Evolutionary conservation across 2,888 invertebrate species (phyloP), one percentile per base, ranked within the genome.

Genomic region (Melanophora roralis): DNA sequence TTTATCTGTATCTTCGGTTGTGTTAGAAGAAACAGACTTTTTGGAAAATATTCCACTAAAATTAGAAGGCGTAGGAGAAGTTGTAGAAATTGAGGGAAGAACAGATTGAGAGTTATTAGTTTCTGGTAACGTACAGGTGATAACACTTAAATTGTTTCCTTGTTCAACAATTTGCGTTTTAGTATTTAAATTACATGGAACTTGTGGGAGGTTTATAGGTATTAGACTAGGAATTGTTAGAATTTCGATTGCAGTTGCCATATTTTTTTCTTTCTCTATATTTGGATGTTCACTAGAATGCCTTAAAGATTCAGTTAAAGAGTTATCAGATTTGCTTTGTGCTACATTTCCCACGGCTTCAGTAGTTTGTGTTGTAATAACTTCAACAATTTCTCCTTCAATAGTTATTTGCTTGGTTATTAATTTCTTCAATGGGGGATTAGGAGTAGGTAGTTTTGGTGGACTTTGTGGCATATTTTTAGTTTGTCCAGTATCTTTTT

Each of bases 21-120:
- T 2, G 8, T 11, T 1, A n/a, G 9, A 0, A 14, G 27, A 2
- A 0, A 32, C 40, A 6, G 36, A 9, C 9, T 45, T 72, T 34
- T 76, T 80, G 3, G 80, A 76, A 64, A 80, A 80, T 19, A 80
- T 64, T 0, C 80, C 80, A 59, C 80, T 80, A 38, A 80, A 80
- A 43, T 80, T 76, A 9, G 80, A 53, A 1, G 80, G 80, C 43
- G 76, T 76, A 9, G 80, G 80, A 12, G 51, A 64, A n/a, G 19
- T 47, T n/a, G 68, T 73, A 9, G 76, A 72, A 38, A 80, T 80
- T 0, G 80, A 80, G 1, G 80, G 80, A 16, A 80, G 40, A 2
- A n/a, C 11, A 9, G 36, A 21, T 9, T 16, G 11, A 7, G 36
- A 36, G 27, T 27, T 27, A 27, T 27, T 27, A 5, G 27, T 27